Base-by-base conservation (phyloP, 2,797 vertebrate species). In the Tolypeutes matacus region DNA sequence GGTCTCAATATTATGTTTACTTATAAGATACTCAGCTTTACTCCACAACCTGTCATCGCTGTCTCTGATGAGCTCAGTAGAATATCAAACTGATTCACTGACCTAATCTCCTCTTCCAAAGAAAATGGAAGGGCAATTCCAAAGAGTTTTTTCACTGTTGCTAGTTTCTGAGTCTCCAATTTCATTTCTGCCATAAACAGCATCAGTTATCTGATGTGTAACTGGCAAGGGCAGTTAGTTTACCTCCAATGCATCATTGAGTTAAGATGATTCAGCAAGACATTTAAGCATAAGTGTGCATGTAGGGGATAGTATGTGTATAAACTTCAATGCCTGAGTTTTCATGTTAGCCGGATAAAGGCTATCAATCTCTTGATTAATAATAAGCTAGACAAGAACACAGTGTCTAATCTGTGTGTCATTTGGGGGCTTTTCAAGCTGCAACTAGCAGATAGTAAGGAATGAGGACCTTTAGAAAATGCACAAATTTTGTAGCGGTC, bases 181-280 rank as follows among this genome's bases (percentile, higher is more conserved):
- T 93, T 95, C 91, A 86, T 76, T 83, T 89, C 62, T 95, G n/a
- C 86, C 88, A 78, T 36, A 95, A 88, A 89, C 72, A 93, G 75
- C 51, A 95, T 92, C 81, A 78, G 17, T 92, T 88, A 90, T 83
- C 67, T 78, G 53, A 84, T 83, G 25, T 81, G 67, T 42, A 83
- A 67, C 69, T 90, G 67, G 87, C 69, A 85, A 17, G 76, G 42
- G 69, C 67, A 60, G 60, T 80, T 23, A 31, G 34, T 51, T 49
- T 34, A 51, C 78, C 72, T 91, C 60, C 60, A 73, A 64, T 9
- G 51, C 21, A 67, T 75, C 84, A 65, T 87, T 86, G 69, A 60
- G 46, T 78, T 95, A 39, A 78, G 70, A 82, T 95, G 86, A 96
- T 34, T 89, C 82, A 92, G 73, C 82, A 92, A 88, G 86, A 94